These are phyloP conservation scores for Peromyscus aztecus DNA, from an alignment of 2,797 vertebrate species.

Conservation along the genomic window DNA sequence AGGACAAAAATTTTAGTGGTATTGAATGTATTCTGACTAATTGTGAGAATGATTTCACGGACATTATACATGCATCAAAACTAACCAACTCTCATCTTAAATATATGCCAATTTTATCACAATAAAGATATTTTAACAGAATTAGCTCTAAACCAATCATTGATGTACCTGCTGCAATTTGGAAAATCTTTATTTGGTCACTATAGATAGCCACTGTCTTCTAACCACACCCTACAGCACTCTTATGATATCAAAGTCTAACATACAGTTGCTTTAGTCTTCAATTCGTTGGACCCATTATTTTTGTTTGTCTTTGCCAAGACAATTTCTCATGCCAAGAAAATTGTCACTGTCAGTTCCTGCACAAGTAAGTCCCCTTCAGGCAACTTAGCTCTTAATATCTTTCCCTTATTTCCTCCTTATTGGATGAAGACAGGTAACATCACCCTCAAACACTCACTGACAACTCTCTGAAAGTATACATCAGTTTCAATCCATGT, in stretches of 20 bases:
- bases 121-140: not conserved
- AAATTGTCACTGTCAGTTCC: conserved; percentile 42
- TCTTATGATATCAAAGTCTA: conserved; percentile 52
- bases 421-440: conserved; percentile 68
- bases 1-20: not conserved
- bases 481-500: conserved; percentile 68
- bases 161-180: not conserved
- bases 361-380: conserved; percentile 24
- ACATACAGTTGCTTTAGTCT: conserved; percentile 35
- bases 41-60: not conserved
- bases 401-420: conserved; percentile 58
- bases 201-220: not conserved
- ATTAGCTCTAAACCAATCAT: not conserved
- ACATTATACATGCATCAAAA: not conserved
- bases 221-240: not conserved
- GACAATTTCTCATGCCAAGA: conserved; percentile 62
- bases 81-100: conserved; percentile 1
- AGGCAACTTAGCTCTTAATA: conserved; percentile 67
- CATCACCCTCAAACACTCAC: conserved; percentile 30
- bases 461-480: conserved; percentile 58
- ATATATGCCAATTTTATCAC: not conserved
- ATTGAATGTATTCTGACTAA: not conserved
- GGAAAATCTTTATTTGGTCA: conserved; percentile 12
- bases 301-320: conserved; percentile 58
- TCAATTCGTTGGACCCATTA: conserved; percentile 1